Base-by-base conservation (phyloP, 2,113 vertebrate species). In the Anguilla japonica region DNA sequence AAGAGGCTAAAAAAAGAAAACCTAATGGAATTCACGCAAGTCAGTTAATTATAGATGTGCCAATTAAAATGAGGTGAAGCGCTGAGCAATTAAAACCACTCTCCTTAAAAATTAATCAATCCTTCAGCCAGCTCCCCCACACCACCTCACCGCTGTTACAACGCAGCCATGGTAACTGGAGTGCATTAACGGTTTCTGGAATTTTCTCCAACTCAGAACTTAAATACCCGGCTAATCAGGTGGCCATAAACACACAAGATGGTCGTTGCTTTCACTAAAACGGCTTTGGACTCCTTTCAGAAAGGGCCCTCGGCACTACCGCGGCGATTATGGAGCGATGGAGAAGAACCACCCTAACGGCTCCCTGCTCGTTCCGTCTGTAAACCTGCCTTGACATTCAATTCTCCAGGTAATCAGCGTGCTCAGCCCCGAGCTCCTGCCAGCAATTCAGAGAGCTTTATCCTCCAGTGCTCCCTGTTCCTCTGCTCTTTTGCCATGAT, bases 311-410 rank as follows among this genome's bases (percentile, higher is more conserved):
- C 5, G 71, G n/a, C n/a, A 3, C 34, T 7, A 75, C 26, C 7
- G 71, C 13, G 11, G 29, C 34, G 71, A 75, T 34, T 75, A 81
- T 41, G 20, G 40, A 82, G 26, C 15, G 29, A 41, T 82, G 5
- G 2, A 53, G 34, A 82, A 14, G 14, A 56, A 0, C 8, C 5
- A 26, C n/a, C 43, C 41, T 46, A 82, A 20, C 5, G 41, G 81
- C 26, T 81, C 13, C 40, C 18, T 3, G 81, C 22, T 2, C 13
- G 6, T 1, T 29, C 29, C 50, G 34, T 82, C 89, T 89, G 85
- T 90, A 89, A 92, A 89, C 85, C 50, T 82, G 41, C 88, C 85
- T 84, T 93, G 93, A 93, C 91, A 91, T 93, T 93, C 92, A 91
- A 93, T 93, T 91, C 88, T 89, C 87, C 60, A 0, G 53, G 89